Evolutionary conservation across 2,113 vertebrate genomes (phyloP).

Genomic region (Harpagus bidentatus): DNA sequence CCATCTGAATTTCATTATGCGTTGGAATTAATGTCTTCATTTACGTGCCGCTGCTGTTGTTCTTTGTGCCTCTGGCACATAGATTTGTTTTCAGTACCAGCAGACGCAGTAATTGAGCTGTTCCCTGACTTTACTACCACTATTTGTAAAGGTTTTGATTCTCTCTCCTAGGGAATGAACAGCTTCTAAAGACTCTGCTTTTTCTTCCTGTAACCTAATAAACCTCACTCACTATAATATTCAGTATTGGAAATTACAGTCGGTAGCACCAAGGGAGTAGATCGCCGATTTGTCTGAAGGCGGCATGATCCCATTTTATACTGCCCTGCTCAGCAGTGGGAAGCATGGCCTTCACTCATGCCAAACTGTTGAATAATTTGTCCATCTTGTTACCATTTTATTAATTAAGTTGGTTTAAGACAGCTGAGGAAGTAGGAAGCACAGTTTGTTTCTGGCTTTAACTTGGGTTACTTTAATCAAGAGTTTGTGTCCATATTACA

Average conservation of each 20-base stretch:
- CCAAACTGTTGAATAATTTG: not conserved
- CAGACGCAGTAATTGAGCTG: not conserved
- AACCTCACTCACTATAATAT: not conserved
- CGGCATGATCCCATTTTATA: not conserved
- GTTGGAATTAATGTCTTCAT: not conserved
- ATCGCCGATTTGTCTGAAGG: not conserved
- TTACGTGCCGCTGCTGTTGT: not conserved
- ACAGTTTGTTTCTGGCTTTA: not conserved
- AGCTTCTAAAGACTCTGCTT: not conserved
- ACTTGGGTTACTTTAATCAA: not conserved
- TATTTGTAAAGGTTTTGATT: not conserved
- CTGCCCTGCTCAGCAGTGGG: not conserved
- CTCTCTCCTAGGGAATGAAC: not conserved
- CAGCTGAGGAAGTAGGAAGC: not conserved
- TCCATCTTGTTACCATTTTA: not conserved
- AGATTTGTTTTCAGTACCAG: not conserved
- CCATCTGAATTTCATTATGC: not conserved
- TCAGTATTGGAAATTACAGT: not conserved
- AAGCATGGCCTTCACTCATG: not conserved
- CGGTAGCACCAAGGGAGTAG: rapidly evolving
- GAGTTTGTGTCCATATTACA: not conserved
- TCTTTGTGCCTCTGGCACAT: not conserved
- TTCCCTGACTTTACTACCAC: not conserved
- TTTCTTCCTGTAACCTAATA: not conserved
- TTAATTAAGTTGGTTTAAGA: not conserved